These are phyloP conservation scores for Chironomus tepperi DNA, from an alignment of 1,140 invertebrate species.

Conservation along the genomic window DNA sequence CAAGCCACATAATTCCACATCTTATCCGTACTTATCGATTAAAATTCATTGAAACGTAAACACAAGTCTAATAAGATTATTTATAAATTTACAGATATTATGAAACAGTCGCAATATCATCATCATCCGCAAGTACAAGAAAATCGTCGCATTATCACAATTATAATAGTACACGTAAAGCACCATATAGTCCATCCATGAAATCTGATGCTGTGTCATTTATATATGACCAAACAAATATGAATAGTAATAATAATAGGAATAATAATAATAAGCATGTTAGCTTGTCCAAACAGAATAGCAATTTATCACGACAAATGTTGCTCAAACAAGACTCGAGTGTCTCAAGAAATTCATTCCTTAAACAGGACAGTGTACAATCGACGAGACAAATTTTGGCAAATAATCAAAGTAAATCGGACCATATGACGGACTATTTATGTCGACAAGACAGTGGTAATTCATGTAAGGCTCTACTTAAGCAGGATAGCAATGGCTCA, in stretches of 20 bases:
- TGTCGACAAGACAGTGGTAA: slow-evolving; percentile 31
- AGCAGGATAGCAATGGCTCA: slow-evolving; percentile 39
- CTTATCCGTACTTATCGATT: too few relatives aligned
- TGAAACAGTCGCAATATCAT: slow-evolving; percentile 73
- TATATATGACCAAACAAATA: slow-evolving; percentile 45
- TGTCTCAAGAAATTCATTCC: slow-evolving; percentile 36
- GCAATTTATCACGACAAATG: slow-evolving; percentile 39
- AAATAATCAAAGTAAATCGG: neutral
- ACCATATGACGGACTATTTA: neutral
- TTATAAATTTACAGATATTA: slow-evolving; percentile 43
- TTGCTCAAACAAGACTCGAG: slow-evolving; percentile 39
- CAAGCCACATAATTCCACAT: neutral
- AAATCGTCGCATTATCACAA: slow-evolving; percentile 70
- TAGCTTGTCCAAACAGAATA: slow-evolving; percentile 39
- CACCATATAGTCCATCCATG: slow-evolving; percentile 52
- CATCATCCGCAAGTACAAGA: slow-evolving; percentile 68
- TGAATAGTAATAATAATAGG: slow-evolving; percentile 30
- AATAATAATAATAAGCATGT: slow-evolving; percentile 32
- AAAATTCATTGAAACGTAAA: neutral
- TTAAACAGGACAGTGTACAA: slow-evolving; percentile 34
- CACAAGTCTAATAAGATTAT: neutral
- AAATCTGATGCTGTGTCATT: slow-evolving; percentile 63
- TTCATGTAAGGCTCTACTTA: slow-evolving; percentile 34
- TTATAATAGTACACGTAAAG: slow-evolving; percentile 55
- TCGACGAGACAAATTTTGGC: slow-evolving; percentile 16